These are phyloP conservation scores for Leptothorax acervorum DNA, from an alignment of 2,888 invertebrate genomes.

Conservation along the genomic window DNA sequence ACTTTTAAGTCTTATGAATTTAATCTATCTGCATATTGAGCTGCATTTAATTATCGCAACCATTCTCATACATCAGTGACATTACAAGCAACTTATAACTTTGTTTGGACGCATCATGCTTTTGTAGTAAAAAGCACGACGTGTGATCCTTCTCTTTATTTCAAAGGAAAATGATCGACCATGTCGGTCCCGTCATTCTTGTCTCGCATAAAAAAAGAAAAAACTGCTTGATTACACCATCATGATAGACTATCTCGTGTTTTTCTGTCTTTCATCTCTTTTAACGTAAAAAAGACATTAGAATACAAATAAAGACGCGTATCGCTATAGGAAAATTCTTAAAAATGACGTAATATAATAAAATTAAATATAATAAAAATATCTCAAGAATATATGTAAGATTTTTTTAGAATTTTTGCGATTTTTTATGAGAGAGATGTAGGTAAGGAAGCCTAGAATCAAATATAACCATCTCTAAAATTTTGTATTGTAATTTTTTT, in stretches of 20 bases:
- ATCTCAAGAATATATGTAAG: not conserved
- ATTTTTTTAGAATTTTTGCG: not conserved
- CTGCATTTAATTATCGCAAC: constrained; percentile 19
- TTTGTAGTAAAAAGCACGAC: constrained; percentile 6
- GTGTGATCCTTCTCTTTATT: constrained; percentile 1
- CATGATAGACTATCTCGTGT: not conserved
- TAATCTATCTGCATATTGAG: not conserved
- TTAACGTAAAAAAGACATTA: not conserved
- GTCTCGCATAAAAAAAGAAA: not conserved
- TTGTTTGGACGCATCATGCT: not conserved
- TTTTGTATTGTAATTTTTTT: not conserved
- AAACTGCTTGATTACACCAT: constrained; percentile 4
- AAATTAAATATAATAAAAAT: not conserved
- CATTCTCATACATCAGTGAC: not conserved
- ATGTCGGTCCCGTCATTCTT: not conserved
- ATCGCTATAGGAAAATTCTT: not conserved
- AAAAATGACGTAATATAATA: not conserved
- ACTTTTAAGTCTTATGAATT: not conserved
- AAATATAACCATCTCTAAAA: not conserved
- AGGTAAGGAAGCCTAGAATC: not conserved
- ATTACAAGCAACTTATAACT: constrained; percentile 3
- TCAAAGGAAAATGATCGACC: not conserved
- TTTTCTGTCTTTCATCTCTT: not conserved
- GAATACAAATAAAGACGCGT: not conserved
- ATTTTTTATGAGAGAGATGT: not conserved